These are phyloP conservation scores for Fabriciana adippe DNA, from an alignment of 2,888 invertebrate genomes.

Conservation along the genomic window DNA sequence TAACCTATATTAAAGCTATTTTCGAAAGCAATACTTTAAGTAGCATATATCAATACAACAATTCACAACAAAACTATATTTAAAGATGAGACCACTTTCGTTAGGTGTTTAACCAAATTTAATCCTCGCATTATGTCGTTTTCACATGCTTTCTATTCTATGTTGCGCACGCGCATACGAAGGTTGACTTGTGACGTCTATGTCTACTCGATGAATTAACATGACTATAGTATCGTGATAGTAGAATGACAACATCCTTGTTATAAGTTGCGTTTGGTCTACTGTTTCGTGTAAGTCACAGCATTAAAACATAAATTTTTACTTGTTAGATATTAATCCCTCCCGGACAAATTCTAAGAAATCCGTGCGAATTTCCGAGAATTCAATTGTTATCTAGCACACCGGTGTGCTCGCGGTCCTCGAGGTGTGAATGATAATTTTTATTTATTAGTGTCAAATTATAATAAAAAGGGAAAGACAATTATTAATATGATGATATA, in stretches of 20 bases:
- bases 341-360: no score
- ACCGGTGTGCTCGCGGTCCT: no score
- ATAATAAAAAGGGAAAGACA: no score
- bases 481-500: no score
- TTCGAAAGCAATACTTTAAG: background rate
- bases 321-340: no score
- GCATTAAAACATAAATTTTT: no score
- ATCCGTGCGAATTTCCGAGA: no score
- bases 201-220: conserved; percentile 37
- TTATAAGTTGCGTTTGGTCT: background rate
- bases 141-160: conserved; percentile 54
- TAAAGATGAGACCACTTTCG: conserved; percentile 44
- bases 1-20: no score
- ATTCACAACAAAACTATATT: background rate
- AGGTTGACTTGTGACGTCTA: conserved; percentile 35
- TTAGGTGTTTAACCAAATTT: conserved; percentile 51
- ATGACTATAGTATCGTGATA: conserved; percentile 19
- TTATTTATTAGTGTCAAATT: no score
- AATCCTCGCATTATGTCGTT: conserved; percentile 49
- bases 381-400: no score
- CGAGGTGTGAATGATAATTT: no score
- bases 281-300: background rate
- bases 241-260: background rate
- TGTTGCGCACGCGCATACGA: conserved; percentile 35
- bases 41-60: background rate